Conservation (phyloP, 1,140 invertebrate species). For the Bombus pyrosoma region DNA sequence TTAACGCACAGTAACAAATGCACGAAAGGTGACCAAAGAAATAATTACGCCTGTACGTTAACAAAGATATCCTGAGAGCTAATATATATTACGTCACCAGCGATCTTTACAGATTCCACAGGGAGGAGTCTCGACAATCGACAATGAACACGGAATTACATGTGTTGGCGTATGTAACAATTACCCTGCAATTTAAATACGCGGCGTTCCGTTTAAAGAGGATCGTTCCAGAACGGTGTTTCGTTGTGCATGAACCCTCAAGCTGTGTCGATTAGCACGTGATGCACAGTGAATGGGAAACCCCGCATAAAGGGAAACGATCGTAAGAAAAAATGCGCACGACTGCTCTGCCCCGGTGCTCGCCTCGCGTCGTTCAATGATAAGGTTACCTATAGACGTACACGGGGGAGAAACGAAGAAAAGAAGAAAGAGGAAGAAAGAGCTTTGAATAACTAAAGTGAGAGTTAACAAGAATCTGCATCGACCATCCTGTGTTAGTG, state of each 20-base stretch:
- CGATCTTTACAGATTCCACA: background rate
- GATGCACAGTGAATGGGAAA: conserved; percentile 25
- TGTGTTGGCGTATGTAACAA: conserved; percentile 4
- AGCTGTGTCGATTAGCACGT: conserved; percentile 36
- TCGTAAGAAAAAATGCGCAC: conserved; percentile 23
- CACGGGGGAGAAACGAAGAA: background rate
- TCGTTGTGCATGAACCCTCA: background rate
- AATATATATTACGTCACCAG: background rate
- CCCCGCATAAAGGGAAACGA: conserved; percentile 12
- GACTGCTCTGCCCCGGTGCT: background rate
- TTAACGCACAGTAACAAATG: background rate
- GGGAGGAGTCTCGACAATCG: background rate
- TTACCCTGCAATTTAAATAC: conserved; percentile 37
- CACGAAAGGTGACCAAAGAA: background rate
- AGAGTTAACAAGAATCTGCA: conserved; percentile 31
- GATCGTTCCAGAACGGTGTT: background rate
- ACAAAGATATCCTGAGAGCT: background rate
- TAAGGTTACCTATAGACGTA: conserved; percentile 5
- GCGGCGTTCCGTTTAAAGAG: background rate
- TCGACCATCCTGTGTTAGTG: background rate
- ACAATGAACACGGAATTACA: background rate
- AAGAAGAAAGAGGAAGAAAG: background rate
- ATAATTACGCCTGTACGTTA: background rate
- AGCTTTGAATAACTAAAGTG: conserved; percentile 27
- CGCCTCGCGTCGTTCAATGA: background rate